phyloP scores from a whole-genome alignment of 1,140 invertebrate genomes.

The Nymphalis io region DNA sequence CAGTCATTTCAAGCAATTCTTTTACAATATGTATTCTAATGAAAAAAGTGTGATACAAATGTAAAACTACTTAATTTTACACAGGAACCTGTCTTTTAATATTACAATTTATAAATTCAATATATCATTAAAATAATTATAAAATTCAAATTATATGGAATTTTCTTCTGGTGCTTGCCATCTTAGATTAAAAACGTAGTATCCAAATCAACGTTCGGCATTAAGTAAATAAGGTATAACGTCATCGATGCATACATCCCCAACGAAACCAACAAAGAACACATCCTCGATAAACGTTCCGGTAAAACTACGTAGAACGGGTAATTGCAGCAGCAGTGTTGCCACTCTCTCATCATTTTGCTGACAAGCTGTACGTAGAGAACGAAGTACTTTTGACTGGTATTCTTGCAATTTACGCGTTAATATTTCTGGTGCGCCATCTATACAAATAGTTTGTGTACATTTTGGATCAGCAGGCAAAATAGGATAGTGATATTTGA shows the following conservation, averaged over 20 bases:
- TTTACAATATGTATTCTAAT: too few relatives aligned
- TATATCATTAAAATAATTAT: too few relatives aligned
- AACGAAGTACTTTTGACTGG: conserved; percentile 55
- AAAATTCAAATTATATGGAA: too few relatives aligned
- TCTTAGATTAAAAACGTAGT: too few relatives aligned
- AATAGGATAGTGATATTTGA: too few relatives aligned
- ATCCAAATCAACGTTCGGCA: conserved; percentile 49
- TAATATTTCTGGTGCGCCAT: conserved; percentile 62
- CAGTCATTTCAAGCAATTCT: too few relatives aligned
- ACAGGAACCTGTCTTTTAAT: too few relatives aligned
- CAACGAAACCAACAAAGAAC: conserved; percentile 95
- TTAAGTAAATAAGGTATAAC: conserved; percentile 94
- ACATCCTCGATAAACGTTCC: conserved; percentile 93
- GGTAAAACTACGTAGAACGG: conserved; percentile 88
- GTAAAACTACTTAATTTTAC: too few relatives aligned
- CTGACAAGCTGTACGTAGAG: conserved; percentile 44
- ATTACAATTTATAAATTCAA: too few relatives aligned
- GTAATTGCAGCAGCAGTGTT: conserved; percentile 85
- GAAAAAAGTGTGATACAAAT: too few relatives aligned
- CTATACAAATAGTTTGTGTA: conserved; percentile 36
- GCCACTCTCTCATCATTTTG: conserved; percentile 53
- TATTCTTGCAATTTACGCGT: conserved; percentile 57
- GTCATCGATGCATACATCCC: conserved; percentile 95
- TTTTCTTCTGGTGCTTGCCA: too few relatives aligned
- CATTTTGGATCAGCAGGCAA: not conserved